phyloP scores from a whole-genome alignment of 1,140 invertebrate species.

The Drosophila kikkawai region DNA sequence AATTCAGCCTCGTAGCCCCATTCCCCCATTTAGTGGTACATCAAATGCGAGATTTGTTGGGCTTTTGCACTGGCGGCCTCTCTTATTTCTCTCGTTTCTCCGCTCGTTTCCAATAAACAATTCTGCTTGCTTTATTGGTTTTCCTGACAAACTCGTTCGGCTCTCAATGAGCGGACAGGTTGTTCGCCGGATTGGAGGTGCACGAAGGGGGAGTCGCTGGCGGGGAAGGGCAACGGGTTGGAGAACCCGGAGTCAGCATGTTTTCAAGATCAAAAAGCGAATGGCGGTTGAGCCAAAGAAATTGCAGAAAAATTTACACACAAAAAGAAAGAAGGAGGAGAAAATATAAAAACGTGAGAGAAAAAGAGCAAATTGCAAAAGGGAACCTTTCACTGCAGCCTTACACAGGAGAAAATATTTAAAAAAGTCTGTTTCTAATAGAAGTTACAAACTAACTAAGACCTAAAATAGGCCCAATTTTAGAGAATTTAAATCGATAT shows the following conservation, averaged over 20 bases:
- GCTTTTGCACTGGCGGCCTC: constrained; percentile 34
- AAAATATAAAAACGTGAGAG: constrained; percentile 18
- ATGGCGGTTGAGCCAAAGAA: constrained; percentile 62
- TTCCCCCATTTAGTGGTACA: constrained; percentile 32
- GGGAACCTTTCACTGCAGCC: constrained; percentile 71
- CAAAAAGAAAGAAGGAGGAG: constrained; percentile 14
- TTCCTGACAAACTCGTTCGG: constrained; percentile 79
- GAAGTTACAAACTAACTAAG: too few relatives aligned
- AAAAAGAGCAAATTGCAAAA: constrained; percentile 42
- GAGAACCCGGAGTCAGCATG: constrained; percentile 44
- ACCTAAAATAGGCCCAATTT: too few relatives aligned
- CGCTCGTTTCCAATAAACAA: constrained; percentile 67
- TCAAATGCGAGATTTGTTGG: constrained; percentile 51
- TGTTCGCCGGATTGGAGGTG: constrained; percentile 13
- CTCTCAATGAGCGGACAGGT: constrained; percentile 41
- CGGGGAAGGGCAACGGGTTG: constrained; percentile 7
- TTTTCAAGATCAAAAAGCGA: constrained; percentile 82
- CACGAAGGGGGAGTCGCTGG: neutral
- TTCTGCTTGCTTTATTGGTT: constrained; percentile 74
- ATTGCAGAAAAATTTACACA: constrained; percentile 63
- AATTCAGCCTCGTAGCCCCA: constrained; percentile 38
- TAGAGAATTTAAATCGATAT: too few relatives aligned
- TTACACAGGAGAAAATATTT: constrained; percentile 18
- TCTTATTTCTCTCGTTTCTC: constrained; percentile 18
- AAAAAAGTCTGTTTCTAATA: too few relatives aligned